Base-by-base conservation (phyloP, 2,797 vertebrate genomes). In the Leptoclinus maculatus region DNA sequence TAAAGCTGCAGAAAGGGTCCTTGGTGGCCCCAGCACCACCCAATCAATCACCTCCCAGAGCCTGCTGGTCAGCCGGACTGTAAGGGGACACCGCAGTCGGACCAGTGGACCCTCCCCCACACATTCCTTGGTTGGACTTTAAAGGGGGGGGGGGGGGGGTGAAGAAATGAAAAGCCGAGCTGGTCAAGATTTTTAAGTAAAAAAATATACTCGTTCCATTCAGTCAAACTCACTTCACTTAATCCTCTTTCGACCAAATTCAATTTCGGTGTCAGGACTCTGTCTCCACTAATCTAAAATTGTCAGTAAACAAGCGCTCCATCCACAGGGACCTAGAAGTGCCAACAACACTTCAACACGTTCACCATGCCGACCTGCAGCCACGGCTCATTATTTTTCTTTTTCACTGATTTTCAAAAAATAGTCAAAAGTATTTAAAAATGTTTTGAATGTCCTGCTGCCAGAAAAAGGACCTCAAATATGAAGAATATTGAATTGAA, bases 21-120 rank as follows among this genome's bases (percentile, higher is more conserved):
- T 97, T 93, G 95, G 95, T 96, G 96, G 96, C 96, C 96, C 95
- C 97, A 94, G 97, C 95, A 92, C 96, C 96, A 96, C 95, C 96
- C 97, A 97, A 97, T 98, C 97, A 98, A 98, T 98, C 97, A 98
- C 96, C 96, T 96, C 96, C 94, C 95, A 93, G 93, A 93, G 94
- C 90, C 93, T 85, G 93, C 47, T 84, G 94, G 96, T 96, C 96
- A 96, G 95, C 58, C 82, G 94, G 95, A 97, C 97, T 97, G 97
- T 98, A 98, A 98, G 95, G 91, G 94, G 97, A 98, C 96, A 96
- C 96, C 93, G 53, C 91, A 69, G 92, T 88, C 92, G 79, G 89
- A 89, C 87, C 79, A 85, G 88, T 76, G 85, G 92, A 81, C 68
- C 84, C 67, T 66, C 83, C 87, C 88, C 69, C 54, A 74, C 65